Conservation (phyloP, 2,797 vertebrate genomes). For the Mormyrops attenuatus region DNA sequence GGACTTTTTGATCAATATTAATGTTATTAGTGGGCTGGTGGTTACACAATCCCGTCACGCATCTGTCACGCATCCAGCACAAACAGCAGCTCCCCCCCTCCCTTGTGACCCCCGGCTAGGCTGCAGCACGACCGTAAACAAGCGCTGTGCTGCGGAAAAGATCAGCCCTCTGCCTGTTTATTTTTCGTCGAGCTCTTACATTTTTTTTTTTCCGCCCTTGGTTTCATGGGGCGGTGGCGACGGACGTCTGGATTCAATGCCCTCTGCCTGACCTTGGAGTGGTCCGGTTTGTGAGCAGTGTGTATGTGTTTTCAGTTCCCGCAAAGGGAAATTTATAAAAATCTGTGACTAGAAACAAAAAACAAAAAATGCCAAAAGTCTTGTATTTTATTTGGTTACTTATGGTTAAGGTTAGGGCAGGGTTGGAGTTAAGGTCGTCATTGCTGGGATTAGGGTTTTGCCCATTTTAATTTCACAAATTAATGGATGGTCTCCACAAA, state of each 20-base stretch:
- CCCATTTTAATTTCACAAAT: not conserved
- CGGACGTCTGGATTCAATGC: not conserved
- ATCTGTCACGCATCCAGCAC: not conserved
- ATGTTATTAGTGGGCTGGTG: not conserved
- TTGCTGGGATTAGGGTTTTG: not conserved
- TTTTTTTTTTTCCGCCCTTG: not conserved
- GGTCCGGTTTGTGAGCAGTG: not conserved
- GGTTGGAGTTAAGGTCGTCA: not conserved
- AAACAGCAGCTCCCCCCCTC: not conserved
- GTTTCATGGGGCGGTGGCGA: not conserved
- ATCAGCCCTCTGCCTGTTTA: slow-evolving; percentile 9
- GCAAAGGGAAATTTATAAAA: not conserved
- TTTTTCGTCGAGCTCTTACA: not conserved
- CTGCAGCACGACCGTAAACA: not conserved
- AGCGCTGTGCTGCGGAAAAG: not conserved
- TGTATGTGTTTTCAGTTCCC: not conserved
- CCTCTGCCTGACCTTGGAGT: slow-evolving; percentile 15
- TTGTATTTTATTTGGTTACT: not conserved
- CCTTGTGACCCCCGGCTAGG: not conserved
- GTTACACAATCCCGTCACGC: not conserved
- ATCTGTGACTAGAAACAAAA: not conserved
- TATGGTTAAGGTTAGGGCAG: not conserved
- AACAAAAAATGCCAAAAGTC: not conserved
- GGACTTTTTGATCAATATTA: not conserved
- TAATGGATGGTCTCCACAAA: not conserved